Evolutionary conservation across 2,888 invertebrate species (phyloP), one percentile per base, ranked within the genome.

Genomic region (Chesias legatella): DNA sequence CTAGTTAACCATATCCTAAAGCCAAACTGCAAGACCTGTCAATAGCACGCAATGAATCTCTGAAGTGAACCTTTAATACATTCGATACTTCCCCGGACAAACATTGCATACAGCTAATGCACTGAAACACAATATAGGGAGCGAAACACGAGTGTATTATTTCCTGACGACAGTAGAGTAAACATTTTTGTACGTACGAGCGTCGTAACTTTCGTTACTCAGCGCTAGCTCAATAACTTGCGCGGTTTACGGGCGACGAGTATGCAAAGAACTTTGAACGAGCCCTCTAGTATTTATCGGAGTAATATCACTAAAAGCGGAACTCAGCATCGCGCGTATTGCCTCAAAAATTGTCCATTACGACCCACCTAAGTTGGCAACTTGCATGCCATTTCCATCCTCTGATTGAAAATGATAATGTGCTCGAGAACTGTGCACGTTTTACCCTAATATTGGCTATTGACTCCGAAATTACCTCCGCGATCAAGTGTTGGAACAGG

Each of bases 381-480:
- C 33, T 45, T 25, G 9, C 20, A 45, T 37, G 36, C 29, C 9
- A 45, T 45, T 45, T 30, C 10, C 40, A 45, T 45, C 29, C 36
- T 30, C 40, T 45, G 45, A 45, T 45, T 45, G 40, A 40, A 45
- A 41, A 45, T 47, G 51, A 51, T 51, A 53, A 53, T 53, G 53
- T 42, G 34, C 22, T 48, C 51, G 45, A 54, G 49, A 54, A 54
- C 44, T 51, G 51, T 49, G 29, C 38, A 33, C 40, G 43, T 35
- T 47, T 17, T 41, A 38, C 48, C 48, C 48, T 37, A 48, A 50
- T 48, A 52, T 50, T 43, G 46, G 46, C 52, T 50, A 55, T 55
- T 52, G 52, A 48, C 50, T 52, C 29, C 31, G 28, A 32, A 52
- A 52, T 49, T 49, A 52, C 49, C 45, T 43, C 31, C 43, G 48